A percentile compares a stretch with the other conserved stretches of the same genome.
Conservation (phyloP, 1,140 invertebrate genomes). For the Bombus haemorrhoidalis region DNA sequence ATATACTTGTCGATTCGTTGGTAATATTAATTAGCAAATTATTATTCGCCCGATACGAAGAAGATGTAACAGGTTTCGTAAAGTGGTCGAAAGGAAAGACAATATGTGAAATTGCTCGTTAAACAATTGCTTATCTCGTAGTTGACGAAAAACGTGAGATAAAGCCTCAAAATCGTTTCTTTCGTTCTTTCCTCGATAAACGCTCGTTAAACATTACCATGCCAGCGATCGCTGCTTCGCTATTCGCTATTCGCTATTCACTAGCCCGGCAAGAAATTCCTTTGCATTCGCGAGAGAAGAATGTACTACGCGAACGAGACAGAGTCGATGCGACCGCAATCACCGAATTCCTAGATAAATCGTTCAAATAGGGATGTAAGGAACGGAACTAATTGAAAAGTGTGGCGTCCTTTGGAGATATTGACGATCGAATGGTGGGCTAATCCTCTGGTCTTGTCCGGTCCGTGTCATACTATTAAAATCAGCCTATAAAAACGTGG, state of each 20-base stretch:
- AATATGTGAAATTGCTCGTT: neutral
- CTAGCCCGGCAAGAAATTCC: neutral
- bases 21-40: too few species aligned
- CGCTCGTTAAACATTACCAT: neutral
- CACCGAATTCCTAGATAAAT: neutral
- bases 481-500: too few species aligned
- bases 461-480: neutral
- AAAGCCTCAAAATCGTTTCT: neutral
- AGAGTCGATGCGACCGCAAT: too few species aligned
- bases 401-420: too few species aligned
- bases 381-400: neutral
- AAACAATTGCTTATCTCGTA: neutral
- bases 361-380: neutral
- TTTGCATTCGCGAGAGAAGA: neutral
- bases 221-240: neutral
- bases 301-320: neutral
- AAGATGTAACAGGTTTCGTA: too few species aligned
- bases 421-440: slow-evolving; percentile 10
- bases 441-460: too few species aligned
- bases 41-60: neutral
- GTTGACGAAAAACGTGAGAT: neutral
- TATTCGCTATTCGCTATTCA: too few species aligned
- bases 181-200: neutral
- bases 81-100: neutral
- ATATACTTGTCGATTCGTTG: too few species aligned